Evolutionary conservation across 1,140 invertebrate genomes (phyloP).

Genomic region (Brachionus sp.): DNA sequence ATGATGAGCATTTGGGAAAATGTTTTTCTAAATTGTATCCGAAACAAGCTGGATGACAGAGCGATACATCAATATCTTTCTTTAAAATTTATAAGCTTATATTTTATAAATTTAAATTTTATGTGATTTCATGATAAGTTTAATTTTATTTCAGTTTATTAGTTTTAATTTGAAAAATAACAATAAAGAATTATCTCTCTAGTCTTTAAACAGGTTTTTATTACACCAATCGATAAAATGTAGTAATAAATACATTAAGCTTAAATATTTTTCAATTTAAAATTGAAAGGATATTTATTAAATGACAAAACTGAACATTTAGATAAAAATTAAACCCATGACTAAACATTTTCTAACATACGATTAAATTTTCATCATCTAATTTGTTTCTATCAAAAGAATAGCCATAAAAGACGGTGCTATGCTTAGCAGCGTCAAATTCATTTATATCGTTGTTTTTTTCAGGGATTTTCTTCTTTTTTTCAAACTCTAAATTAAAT

Average conservation of each 20-base stretch:
- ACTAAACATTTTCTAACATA: background rate
- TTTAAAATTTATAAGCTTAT: slow-evolving; percentile 49
- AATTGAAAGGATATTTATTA: background rate
- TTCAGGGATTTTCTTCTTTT: background rate
- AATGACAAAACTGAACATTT: background rate
- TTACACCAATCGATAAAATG: too few relatives aligned
- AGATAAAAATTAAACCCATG: too few relatives aligned
- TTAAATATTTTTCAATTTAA: background rate
- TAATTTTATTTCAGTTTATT: too few relatives aligned
- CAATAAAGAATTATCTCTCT: too few relatives aligned
- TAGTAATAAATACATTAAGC: too few relatives aligned
- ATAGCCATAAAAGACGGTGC: slow-evolving; percentile 56
- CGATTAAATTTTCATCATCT: slow-evolving; percentile 21
- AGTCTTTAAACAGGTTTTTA: too few relatives aligned
- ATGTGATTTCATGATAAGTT: too few relatives aligned
- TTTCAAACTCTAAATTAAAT: background rate
- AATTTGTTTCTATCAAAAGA: background rate
- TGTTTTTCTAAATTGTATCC: slow-evolving; percentile 53
- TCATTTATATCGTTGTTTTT: slow-evolving; percentile 47
- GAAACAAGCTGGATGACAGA: slow-evolving; percentile 55
- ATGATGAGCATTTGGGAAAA: slow-evolving; percentile 50
- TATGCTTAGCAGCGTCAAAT: slow-evolving; percentile 55
- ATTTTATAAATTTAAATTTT: slow-evolving; percentile 46
- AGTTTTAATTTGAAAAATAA: too few relatives aligned
- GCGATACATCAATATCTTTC: slow-evolving; percentile 52